Evolutionary conservation across 2,113 vertebrate species (phyloP), one percentile per base, ranked within the genome.

Genomic region (Galemys pyrenaicus): DNA sequence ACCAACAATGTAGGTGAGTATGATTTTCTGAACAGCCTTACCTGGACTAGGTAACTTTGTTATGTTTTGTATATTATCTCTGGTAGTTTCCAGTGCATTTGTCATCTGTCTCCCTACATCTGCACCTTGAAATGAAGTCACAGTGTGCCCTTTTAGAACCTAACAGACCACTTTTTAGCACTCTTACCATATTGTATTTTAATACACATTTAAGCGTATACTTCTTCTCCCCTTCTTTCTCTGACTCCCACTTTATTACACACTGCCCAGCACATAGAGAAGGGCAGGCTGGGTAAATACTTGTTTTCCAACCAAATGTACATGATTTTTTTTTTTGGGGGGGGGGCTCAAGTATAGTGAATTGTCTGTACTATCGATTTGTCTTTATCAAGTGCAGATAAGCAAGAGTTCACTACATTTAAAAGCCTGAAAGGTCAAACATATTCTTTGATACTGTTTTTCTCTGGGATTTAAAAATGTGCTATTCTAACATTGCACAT

Each of bases 391-490:
- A 1, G n/a, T 81, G 22, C 30, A 68, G 49, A 20, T 49, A 84
- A 70, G 17, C 49, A 67, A 54, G 82, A 65, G 15, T 84, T 95
- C 17, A 51, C 39, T 79, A 68, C 67, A 39, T 95, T 91, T 87
- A 92, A 93, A 81, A 90, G 19, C 35, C 65, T 74, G 2, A 62
- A 87, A 92, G 32, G 17, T 87, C 41, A 85, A 58, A 54, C 68
- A 41, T 37, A 54, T 49, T 91, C 60, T 81, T 56, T 35, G 11
- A 77, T 37, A 77, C 15, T 74, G 2, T 62, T 95, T 85, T 60
- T 54, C 60, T 96, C 88, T 74, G 39, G 4, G 24, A 32, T 75
- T 78, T 86, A 95, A 91, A 70, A 28, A 90, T 39, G 24, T 28
- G 30, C 91, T 90, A 89, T 44, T 84, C 16, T 87, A 79, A 70